These are phyloP conservation scores for Chrosomus eos DNA, from an alignment of 2,797 vertebrate species.

Conservation along the genomic window DNA sequence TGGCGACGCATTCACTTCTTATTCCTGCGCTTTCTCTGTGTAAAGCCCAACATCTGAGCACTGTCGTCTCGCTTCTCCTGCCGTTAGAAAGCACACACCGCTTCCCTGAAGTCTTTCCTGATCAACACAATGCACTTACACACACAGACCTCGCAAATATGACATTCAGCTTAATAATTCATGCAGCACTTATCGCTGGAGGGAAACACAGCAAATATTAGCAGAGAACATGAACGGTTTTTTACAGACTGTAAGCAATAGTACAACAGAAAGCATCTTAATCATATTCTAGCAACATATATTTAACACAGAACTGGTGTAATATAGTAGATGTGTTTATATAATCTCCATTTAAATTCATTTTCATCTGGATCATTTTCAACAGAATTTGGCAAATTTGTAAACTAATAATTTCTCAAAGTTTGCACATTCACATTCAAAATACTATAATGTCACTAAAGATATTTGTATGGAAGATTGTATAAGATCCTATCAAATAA, in stretches of 20 bases:
- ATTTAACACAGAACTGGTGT: background rate
- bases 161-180: constrained; percentile 11
- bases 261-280: background rate
- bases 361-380: background rate
- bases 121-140: background rate
- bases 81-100: background rate
- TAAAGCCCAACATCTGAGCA: constrained; percentile 45
- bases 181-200: background rate
- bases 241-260: background rate
- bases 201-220: background rate
- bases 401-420: no score
- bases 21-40: constrained; percentile 33
- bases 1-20: constrained; percentile 55
- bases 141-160: background rate
- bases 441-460: no score
- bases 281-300: no score
- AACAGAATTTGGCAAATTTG: background rate
- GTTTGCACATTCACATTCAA: no score
- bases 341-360: background rate
- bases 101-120: background rate
- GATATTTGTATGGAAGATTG: no score
- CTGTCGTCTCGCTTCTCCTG: constrained; percentile 44
- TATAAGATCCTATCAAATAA: no score
- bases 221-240: background rate
- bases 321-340: background rate